Base-by-base conservation (phyloP, 2,888 invertebrate species). In the Dicyrtomina minuta region DNA sequence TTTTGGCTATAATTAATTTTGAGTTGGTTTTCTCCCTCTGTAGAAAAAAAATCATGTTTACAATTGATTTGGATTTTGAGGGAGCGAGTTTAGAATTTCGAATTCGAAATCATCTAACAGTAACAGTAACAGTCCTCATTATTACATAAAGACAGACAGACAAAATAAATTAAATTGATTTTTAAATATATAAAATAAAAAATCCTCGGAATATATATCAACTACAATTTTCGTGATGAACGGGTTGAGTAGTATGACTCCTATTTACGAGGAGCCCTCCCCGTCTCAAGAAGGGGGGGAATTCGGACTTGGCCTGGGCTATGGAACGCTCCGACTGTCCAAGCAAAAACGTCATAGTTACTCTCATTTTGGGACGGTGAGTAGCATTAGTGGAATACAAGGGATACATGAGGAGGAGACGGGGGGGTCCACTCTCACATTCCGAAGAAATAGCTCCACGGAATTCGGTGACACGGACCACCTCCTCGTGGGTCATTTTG, bases 171-270 rank as follows among this genome's bases (percentile, higher is more conserved):
- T n/a, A n/a, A n/a, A n/a, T n/a, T n/a, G n/a, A n/a, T n/a, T n/a
- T n/a, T n/a, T n/a, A n/a, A n/a, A n/a, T n/a, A n/a, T n/a, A n/a
- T n/a, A n/a, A n/a, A n/a, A n/a, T n/a, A n/a, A n/a, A n/a, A n/a
- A n/a, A n/a, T n/a, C n/a, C n/a, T 74, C 74, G 64, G 75, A 75
- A 68, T 74, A 72, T 72, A 55, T 74, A 39, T 73, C n/a, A n/a
- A n/a, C n/a, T n/a, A 60, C 69, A n/a, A 73, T 73, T 58, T 68
- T 72, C 26, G 56, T 73, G 55, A 51, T 72, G 27, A 72, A 62
- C 53, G 71, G 71, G 46, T 27, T 73, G 51, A 67, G 66, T 46
- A n/a, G 61, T 5, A 70, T 70, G 70, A 49, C 66, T 53, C 60
- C 66, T 20, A 70, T 70, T 49, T 66, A 59, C 26, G 70, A 70